Evolutionary conservation across 2,888 invertebrate species (phyloP), one percentile per base, ranked within the genome.

Genomic region (Leptopilina syphax): DNA sequence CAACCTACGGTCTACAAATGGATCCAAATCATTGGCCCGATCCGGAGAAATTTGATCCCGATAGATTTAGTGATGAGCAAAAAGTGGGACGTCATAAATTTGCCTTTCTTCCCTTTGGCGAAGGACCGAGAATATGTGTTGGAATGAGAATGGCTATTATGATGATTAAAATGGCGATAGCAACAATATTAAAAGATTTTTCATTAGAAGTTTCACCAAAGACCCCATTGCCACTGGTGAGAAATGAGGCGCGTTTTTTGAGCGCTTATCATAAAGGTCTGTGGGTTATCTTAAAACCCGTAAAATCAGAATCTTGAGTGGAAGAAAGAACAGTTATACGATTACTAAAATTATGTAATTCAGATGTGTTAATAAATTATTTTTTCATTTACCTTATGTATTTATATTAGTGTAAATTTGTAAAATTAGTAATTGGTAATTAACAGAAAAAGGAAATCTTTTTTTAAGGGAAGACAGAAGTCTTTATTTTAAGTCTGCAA

Each of bases 41-140:
- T 68, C 87, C 90, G 0, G 78, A 85, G 0, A 18, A 60, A 0
- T 90, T 87, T 70, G 86, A 88, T 79, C 90, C 90, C 0, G 89
- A 89, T 0, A 81, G 90, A 77, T 90, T 90, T 66, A 65, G 18
- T 24, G 44, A 7, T 13, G 84, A 84, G 0, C 84, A 78, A 0
- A 88, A 87, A 41, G 70, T 80, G 0, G 65, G 63, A 0, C 81
- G 86, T 4, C 82, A 81, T 0, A 89, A 84, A 78, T 87, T 82
- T 66, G 68, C 83, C 1, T 88, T 82, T 76, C 27, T 90, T 10
- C 88, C 89, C 0, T 90, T 90, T 78, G 86, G 90, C 1, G 88
- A 89, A n/a, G 90, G 90, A 0, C 89, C 90, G 0, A 85, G 90
- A 66, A 84, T 85, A 3, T 90, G 90, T 78, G 84, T 86, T 5